Conservation (phyloP, 2,113 vertebrate genomes). For the Nibea albiflora region DNA sequence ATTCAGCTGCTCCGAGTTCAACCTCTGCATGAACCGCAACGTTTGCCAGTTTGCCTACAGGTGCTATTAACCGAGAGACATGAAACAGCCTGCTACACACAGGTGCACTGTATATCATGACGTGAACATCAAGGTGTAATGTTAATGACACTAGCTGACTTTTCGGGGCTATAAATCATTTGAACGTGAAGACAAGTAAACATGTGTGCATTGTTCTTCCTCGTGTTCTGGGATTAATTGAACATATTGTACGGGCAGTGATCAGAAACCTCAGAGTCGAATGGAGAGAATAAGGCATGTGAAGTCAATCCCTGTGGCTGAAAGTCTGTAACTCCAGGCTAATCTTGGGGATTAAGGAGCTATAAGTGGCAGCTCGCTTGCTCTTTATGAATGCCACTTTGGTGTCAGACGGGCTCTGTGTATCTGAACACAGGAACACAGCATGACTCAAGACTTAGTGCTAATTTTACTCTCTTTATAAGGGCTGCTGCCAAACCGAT, state of each 20-base stretch:
- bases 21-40: slow-evolving; percentile 68
- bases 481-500: slow-evolving; percentile 18
- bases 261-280: slow-evolving; percentile 44
- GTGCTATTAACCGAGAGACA: slow-evolving; percentile 60
- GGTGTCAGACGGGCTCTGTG: slow-evolving; percentile 50
- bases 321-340: slow-evolving; percentile 76
- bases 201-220: slow-evolving; percentile 36
- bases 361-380: slow-evolving; percentile 76
- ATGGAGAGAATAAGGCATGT: slow-evolving; percentile 62
- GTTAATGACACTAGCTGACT: slow-evolving; percentile 38
- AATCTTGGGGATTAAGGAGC: slow-evolving; percentile 80
- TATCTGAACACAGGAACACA: slow-evolving; percentile 52
- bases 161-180: slow-evolving; percentile 33
- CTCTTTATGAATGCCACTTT: slow-evolving; percentile 67
- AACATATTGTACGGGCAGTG: neutral
- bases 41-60: slow-evolving; percentile 70
- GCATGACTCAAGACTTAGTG: slow-evolving; percentile 56
- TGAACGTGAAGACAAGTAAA: slow-evolving; percentile 22
- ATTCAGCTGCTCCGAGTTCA: slow-evolving; percentile 71
- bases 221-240: slow-evolving; percentile 40
- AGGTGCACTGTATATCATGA: slow-evolving; percentile 61
- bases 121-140: slow-evolving; percentile 15
- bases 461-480: slow-evolving; percentile 57
- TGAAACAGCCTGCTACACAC: slow-evolving; percentile 63
- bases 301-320: slow-evolving; percentile 71